Base-by-base conservation (phyloP, 2,113 vertebrate species). In the Anhinga rufa region DNA sequence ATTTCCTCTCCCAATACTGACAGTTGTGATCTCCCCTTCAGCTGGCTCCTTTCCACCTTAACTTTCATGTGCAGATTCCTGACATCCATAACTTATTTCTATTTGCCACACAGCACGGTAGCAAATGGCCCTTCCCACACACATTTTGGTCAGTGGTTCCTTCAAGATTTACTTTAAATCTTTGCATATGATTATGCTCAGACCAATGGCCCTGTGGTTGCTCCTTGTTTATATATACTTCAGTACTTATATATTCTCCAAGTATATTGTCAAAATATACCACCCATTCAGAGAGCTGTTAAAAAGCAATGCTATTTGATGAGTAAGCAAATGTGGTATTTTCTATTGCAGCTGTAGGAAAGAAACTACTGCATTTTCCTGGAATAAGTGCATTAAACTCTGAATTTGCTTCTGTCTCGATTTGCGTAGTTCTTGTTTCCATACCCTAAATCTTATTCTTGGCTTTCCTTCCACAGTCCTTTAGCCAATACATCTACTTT, bases 381-480 rank as follows among this genome's bases (percentile, higher is more conserved):
- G 88, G 88, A 97, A 86, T 76, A 82, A 90, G 40, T 54, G 54
- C 71, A 52, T 44, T 88, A 58, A 95, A 54, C 58, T 77, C 75
- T 40, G 62, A 65, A 90, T 58, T 57, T 80, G 68, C 79, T 88
- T 82, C 78, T 80, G 85, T 90, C 82, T 88, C 5, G 0, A 60
- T 55, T 85, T 24, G 71, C 52, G 57, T 28, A 92, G 49, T 77
- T 83, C 65, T 87, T 74, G 42, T 90, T 94, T 93, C 92, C 92
- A 93, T 83, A 83, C 9, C 36, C 51, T 90, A 74, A 93, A 93
- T 92, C 76, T 70, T 62, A 80, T 61, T 95, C 68, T 77, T 94
- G 94, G 94, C 95, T 95, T 90, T 88, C 46, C 31, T 74, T 88
- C 58, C 34, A 55, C 1, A 2, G 28, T 86, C 36, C 49, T 74